A percentile compares a stretch with the other conserved stretches of the same genome.
Evolutionary conservation across 2,797 vertebrate genomes (phyloP).

Genomic region (Phyllotis vaccarum): DNA sequence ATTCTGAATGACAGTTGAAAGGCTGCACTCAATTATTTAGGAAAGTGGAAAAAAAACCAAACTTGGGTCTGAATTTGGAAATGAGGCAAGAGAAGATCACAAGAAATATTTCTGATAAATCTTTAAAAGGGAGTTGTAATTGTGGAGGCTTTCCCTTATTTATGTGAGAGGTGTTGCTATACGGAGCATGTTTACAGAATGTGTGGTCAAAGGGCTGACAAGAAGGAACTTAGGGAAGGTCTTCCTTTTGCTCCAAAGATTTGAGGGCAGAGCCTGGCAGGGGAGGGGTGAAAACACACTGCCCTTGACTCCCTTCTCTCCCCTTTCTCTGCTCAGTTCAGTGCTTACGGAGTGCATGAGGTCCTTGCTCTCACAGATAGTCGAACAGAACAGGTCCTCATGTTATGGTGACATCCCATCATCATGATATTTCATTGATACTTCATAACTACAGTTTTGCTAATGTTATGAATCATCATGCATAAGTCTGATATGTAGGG

Average conservation of each 20-base stretch:
- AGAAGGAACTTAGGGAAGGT: neutral
- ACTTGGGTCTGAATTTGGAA: slow-evolving; percentile 20
- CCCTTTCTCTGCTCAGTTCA: neutral
- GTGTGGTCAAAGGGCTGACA: neutral
- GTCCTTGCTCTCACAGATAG: too few species aligned
- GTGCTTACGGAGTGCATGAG: too few species aligned
- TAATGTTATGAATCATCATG: neutral
- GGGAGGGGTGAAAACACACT: neutral
- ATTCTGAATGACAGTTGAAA: neutral
- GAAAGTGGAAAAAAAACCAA: slow-evolving; percentile 14
- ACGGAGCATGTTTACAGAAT: too few species aligned
- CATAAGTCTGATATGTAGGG: neutral
- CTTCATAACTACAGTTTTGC: neutral
- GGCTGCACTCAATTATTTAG: slow-evolving; percentile 10
- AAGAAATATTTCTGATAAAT: neutral
- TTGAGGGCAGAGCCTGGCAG: neutral
- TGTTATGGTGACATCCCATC: neutral
- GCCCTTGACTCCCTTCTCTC: neutral
- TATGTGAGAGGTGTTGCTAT: neutral
- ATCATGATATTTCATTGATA: neutral
- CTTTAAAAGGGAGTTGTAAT: neutral
- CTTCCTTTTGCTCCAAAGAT: neutral
- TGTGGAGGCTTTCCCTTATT: neutral
- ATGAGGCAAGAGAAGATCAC: slow-evolving; percentile 17
- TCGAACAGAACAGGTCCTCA: neutral